phyloP scores from a whole-genome alignment of 2,113 vertebrate species.

The Phainopepla nitens region DNA sequence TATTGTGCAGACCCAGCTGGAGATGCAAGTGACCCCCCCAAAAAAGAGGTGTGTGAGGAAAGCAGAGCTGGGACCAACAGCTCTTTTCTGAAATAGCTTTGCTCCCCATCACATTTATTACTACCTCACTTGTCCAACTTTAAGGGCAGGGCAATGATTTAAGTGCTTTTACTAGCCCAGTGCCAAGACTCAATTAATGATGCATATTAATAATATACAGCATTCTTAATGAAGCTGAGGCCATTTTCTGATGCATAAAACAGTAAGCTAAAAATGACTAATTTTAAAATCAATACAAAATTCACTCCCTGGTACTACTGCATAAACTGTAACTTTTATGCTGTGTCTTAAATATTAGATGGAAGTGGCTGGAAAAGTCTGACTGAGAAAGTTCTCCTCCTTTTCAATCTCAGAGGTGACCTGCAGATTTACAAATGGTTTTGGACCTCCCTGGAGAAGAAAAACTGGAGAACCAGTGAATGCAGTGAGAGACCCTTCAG shows the following conservation, averaged over 20 bases:
- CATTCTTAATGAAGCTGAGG: not conserved
- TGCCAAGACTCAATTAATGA: slow-evolving; percentile 44
- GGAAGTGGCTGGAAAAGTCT: not conserved
- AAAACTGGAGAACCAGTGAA: not conserved
- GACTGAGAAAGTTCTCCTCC: not conserved
- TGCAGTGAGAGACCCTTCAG: not conserved
- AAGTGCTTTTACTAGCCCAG: slow-evolving; percentile 12
- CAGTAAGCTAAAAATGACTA: not conserved
- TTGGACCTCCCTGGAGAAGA: not conserved
- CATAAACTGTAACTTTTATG: slow-evolving; percentile 9
- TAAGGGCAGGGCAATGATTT: not conserved
- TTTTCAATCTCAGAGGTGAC: not conserved
- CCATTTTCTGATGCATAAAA: slow-evolving; percentile 53
- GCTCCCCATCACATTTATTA: not conserved
- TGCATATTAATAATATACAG: not conserved
- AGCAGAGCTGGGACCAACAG: not conserved
- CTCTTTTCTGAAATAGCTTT: not conserved
- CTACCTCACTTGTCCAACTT: not conserved
- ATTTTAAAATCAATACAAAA: slow-evolving; percentile 36
- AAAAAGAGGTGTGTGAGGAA: not conserved
- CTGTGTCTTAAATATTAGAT: not conserved
- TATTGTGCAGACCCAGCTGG: not conserved
- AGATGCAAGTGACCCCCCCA: not conserved
- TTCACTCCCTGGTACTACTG: not conserved
- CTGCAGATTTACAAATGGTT: not conserved